Evolutionary conservation across 2,888 invertebrate species (phyloP), one percentile per base, ranked within the genome.

Genomic region (Acleris emargana): DNA sequence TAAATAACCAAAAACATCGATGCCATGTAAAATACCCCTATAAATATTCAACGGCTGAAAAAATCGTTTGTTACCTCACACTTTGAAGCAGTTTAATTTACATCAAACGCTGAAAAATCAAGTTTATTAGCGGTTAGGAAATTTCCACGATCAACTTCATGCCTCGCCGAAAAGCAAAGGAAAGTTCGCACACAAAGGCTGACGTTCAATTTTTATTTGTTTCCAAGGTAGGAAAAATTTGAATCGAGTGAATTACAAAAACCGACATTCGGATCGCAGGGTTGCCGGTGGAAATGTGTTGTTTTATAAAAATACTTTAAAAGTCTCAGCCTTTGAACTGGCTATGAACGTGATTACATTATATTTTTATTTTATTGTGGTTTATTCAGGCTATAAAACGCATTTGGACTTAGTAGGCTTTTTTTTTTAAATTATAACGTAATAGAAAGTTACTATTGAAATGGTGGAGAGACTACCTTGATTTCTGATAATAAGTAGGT

Each of bases 71-170:
- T 43, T 59, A 64, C 42, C 59, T 55, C 70, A 73, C 75, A 77
- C 76, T 70, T 64, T 53, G 58, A 72, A 72, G 69, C 74, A 73
- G 74, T 75, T 81, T 83, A 85, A 86, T 88, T 84, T 82, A 83
- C 84, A 86, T 88, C 87, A 89, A 89, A 89, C 80, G 85, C 69
- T 76, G 71, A 80, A 82, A 85, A 86, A 87, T 83, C 83, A 87
- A 87, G 83, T 86, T 86, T 82, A 80, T 85, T 81, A 76, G 80
- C 74, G 80, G 83, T 81, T 81, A 80, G 79, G 75, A 77, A 84
- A 84, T 86, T 85, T 86, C 74, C 75, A 82, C 82, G 87, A 82
- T 84, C 86, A 88, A 90, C 89, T 90, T 88, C 82, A 86, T 84
- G 83, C 83, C 78, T 80, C 80, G 80, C 71, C 75, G 82, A 84